Evolutionary conservation across 2,888 invertebrate genomes (phyloP).

Genomic region (Strigamia crassipes): DNA sequence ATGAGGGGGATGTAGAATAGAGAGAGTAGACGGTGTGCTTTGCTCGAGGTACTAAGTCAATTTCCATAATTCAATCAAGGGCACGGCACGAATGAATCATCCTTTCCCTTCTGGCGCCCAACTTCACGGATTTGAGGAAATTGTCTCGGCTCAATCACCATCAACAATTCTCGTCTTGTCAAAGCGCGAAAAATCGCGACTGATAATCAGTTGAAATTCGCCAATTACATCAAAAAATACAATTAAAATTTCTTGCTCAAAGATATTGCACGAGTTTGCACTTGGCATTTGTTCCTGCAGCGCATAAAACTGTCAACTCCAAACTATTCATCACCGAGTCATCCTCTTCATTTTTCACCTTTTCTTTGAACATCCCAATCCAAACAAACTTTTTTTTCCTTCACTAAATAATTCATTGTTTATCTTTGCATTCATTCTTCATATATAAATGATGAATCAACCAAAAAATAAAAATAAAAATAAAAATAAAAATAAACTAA

Average conservation of each 20-base stretch:
- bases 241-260: too few species aligned
- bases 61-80: slow-evolving; percentile 44
- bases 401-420: background rate
- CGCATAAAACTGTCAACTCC: slow-evolving; percentile 3
- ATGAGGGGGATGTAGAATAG: background rate
- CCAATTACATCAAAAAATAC: background rate
- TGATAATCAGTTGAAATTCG: background rate
- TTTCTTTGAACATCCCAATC: background rate
- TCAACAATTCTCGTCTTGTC: slow-evolving; percentile 17
- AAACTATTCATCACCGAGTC: background rate
- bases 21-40: slow-evolving; percentile 28
- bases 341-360: slow-evolving; percentile 1
- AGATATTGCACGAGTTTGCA: background rate
- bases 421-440: too few species aligned
- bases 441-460: too few species aligned
- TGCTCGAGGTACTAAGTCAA: slow-evolving; percentile 43
- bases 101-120: slow-evolving; percentile 33
- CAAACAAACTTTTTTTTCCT: background rate
- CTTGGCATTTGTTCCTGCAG: background rate
- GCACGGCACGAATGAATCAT: slow-evolving; percentile 39
- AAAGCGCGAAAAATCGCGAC: background rate
- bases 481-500: too few species aligned
- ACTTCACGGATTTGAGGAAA: slow-evolving; percentile 39
- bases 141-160: slow-evolving; percentile 22
- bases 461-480: too few species aligned